Conservation (phyloP, 2,888 invertebrate genomes). For the Xanthorhoe designata region DNA sequence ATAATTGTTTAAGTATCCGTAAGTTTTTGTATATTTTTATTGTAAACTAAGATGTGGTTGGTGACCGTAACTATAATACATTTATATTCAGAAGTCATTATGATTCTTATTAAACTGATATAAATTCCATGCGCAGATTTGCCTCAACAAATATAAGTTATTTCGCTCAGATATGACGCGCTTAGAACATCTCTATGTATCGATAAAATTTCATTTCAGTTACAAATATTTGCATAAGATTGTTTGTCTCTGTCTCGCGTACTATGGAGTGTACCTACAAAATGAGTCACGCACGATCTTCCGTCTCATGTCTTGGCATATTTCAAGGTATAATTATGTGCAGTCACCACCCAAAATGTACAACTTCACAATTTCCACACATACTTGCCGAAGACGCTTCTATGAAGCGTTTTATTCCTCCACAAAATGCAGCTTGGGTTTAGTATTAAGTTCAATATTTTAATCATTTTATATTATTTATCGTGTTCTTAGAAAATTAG, state of each 20-base stretch:
- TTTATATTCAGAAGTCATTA: no score
- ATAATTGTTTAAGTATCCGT: constrained; percentile 72
- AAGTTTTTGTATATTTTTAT: constrained; percentile 75
- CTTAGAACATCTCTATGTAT: no score
- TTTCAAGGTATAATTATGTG: background rate
- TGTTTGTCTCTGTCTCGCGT: no score
- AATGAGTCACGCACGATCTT: background rate
- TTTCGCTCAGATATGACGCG: no score
- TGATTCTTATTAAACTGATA: no score
- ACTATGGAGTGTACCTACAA: constrained; percentile 37
- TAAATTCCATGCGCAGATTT: no score
- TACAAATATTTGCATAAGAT: no score
- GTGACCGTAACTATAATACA: constrained; percentile 11
- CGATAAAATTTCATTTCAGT: no score
- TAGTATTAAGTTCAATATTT: constrained; percentile 21
- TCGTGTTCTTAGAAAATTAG: constrained; percentile 35
- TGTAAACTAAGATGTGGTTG: constrained; percentile 40
- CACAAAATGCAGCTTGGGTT: constrained; percentile 32
- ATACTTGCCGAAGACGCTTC: constrained; percentile 77
- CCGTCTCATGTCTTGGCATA: background rate
- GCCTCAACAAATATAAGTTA: no score
- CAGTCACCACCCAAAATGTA: constrained; percentile 57
- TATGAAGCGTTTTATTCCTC: constrained; percentile 66
- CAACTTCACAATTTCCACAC: constrained; percentile 57
- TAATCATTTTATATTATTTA: constrained; percentile 37